phyloP scores from a whole-genome alignment of 2,888 invertebrate genomes.

The Lasioglossum lativentre region DNA sequence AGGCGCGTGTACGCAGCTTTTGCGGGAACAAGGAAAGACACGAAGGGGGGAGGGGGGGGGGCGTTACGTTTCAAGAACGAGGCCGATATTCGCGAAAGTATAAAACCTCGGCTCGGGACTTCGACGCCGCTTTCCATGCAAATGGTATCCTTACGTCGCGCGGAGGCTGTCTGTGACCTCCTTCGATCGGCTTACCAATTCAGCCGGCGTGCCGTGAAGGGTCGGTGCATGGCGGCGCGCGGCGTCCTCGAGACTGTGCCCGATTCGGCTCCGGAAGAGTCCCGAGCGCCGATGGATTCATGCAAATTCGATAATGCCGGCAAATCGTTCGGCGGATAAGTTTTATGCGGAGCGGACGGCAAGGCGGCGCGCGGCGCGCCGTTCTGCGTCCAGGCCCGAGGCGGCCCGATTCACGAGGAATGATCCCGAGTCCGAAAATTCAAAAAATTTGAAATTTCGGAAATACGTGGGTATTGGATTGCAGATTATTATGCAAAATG shows the following conservation, averaged over 20 bases:
- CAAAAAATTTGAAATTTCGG: background rate
- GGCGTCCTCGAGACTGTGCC: conserved; percentile 26
- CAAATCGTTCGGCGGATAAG: conserved; percentile 70
- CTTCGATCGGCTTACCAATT: conserved; percentile 57
- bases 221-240: background rate
- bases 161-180: conserved; percentile 12
- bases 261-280: conserved; percentile 43
- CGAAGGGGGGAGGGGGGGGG: background rate
- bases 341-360: conserved; percentile 18
- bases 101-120: conserved; percentile 49
- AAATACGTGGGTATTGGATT: background rate
- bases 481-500: background rate
- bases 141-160: conserved; percentile 53
- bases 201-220: conserved; percentile 32
- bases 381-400: conserved; percentile 11
- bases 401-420: background rate
- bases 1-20: conserved; percentile 8
- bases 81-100: conserved; percentile 25
- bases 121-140: conserved; percentile 57
- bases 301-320: conserved; percentile 71
- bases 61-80: conserved; percentile 27
- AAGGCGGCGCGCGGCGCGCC: background rate
- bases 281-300: conserved; percentile 58
- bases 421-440: background rate
- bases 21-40: background rate